Evolutionary conservation across 1,140 invertebrate species (phyloP), one percentile per base, ranked within the genome.

Genomic region (Ceratitis capitata): DNA sequence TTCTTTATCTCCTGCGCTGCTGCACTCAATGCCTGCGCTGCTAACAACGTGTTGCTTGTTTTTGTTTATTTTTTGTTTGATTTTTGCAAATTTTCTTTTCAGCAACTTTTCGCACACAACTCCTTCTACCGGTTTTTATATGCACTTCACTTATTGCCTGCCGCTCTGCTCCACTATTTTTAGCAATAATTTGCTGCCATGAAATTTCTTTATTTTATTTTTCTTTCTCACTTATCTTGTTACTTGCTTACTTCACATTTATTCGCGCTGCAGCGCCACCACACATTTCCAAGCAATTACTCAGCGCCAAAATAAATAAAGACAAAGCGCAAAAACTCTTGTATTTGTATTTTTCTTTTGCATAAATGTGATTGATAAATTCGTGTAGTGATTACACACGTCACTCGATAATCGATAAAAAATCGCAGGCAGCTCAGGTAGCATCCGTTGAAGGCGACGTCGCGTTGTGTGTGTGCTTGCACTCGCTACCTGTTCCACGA

Each of bases 71-170:
- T 78, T 45, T 45, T 45, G 3, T 78, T 16, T 9, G 39, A n/a
- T 45, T 42, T 78, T 64, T 3, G 23, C 32, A 56, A 23, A 7
- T 23, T 56, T 56, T n/a, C n/a, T n/a, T 56, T 56, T n/a, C 23
- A 56, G 51, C n/a, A n/a, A n/a, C n/a, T n/a, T 56, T 42, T 78
- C n/a, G 35, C 64, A 26, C 32, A 74, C n/a, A 78, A 78, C 69
- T 78, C 69, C 69, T 78, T 78, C 23, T 42, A 39, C 69, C 69
- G 69, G 69, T 78, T 56, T 78, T 45, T n/a, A n/a, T n/a, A n/a
- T n/a, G n/a, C n/a, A n/a, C n/a, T n/a, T n/a, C n/a, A n/a, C n/a
- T n/a, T n/a, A n/a, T n/a, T n/a, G n/a, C n/a, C n/a, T n/a, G n/a
- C 39, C 4, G 7, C 32, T 45, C 45, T 78, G 9, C 69, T 26